A percentile compares a stretch with the other conserved stretches of the same genome.
Conservation (phyloP, 2,888 invertebrate species). For the Didymodactylos carnosus region DNA sequence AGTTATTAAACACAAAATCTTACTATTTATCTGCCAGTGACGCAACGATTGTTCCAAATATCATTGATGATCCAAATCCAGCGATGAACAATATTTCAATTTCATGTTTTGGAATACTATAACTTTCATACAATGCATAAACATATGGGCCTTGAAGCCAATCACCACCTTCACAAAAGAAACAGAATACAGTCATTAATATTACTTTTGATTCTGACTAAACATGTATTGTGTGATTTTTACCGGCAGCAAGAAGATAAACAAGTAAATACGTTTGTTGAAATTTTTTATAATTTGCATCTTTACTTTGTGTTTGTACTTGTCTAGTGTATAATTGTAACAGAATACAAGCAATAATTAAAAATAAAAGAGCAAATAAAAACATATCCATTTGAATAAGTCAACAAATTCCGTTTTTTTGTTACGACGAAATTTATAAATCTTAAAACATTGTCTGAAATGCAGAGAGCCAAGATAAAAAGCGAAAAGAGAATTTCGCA, state of each 20-base stretch:
- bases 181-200: not conserved
- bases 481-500: too few relatives aligned
- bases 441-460: too few relatives aligned
- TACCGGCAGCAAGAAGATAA: slow-evolving; percentile 37
- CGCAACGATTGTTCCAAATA: slow-evolving; percentile 39
- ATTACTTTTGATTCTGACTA: not conserved
- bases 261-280: slow-evolving; percentile 36
- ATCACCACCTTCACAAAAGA: slow-evolving; percentile 35
- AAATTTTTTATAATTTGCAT: slow-evolving; percentile 31
- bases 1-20: not conserved
- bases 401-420: not conserved
- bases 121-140: slow-evolving; percentile 38
- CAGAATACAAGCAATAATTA: slow-evolving; percentile 23
- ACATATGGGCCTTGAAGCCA: slow-evolving; percentile 41
- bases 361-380: not conserved
- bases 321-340: slow-evolving; percentile 31
- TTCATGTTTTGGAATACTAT: slow-evolving; percentile 35
- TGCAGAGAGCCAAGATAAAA: too few relatives aligned
- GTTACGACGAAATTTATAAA: too few relatives aligned
- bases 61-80: slow-evolving; percentile 39
- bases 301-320: slow-evolving; percentile 22
- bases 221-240: not conserved
- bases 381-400: slow-evolving; percentile 13
- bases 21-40: slow-evolving; percentile 37
- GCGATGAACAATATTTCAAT: slow-evolving; percentile 39